Conservation (phyloP, 2,797 vertebrate species). For the Eospalax fontanierii region DNA sequence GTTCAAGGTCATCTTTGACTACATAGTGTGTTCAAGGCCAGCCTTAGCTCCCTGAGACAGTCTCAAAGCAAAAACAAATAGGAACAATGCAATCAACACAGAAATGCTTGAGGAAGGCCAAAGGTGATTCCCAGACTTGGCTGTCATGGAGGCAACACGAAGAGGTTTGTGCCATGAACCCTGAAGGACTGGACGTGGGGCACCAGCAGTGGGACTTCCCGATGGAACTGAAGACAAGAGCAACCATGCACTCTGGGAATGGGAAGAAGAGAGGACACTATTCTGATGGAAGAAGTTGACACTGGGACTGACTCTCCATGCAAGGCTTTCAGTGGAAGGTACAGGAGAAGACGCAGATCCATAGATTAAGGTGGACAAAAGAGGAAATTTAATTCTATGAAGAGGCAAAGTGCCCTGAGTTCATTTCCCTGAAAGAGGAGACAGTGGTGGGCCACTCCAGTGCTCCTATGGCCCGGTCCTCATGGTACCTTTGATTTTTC, state of each 20-base stretch:
- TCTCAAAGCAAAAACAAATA: background rate
- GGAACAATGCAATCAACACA: background rate
- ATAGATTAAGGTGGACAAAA: background rate
- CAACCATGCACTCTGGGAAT: background rate
- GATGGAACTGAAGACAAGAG: background rate
- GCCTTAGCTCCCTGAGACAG: background rate
- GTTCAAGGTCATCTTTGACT: background rate
- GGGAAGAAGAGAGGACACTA: background rate
- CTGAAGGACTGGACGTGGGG: background rate
- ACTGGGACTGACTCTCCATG: background rate
- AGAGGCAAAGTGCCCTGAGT: background rate
- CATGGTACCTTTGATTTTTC: background rate
- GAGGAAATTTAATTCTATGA: background rate
- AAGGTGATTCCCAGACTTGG: background rate
- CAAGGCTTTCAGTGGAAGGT: background rate
- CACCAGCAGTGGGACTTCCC: accelerated
- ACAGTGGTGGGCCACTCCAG: background rate
- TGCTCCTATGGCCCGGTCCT: accelerated
- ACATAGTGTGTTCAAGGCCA: background rate
- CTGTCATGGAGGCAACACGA: background rate
- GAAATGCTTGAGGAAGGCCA: background rate
- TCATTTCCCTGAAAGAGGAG: background rate
- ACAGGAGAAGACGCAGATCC: background rate
- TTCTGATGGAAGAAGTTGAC: background rate
- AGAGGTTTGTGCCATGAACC: accelerated